Percentiles rank a stretch among this genome's conserved stretches.
phyloP scores from a whole-genome alignment of 2,113 vertebrate species.

The Labeo rohita region DNA sequence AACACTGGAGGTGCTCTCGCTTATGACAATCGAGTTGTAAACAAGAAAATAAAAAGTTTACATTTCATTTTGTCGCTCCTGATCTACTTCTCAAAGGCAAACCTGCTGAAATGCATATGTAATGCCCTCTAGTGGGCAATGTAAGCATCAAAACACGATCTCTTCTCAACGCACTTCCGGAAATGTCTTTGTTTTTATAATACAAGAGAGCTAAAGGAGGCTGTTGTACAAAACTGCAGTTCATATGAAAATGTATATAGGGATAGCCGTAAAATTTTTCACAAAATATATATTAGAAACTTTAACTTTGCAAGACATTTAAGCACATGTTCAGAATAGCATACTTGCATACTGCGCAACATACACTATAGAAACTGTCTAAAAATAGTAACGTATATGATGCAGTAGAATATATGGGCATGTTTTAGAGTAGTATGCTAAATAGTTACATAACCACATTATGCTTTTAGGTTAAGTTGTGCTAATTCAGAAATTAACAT shows the following conservation, averaged over 20 bases:
- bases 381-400: slow-evolving; percentile 24
- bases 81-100: slow-evolving; percentile 11
- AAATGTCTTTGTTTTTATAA: not conserved
- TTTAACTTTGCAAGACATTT: slow-evolving; percentile 21
- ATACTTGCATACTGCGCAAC: not conserved
- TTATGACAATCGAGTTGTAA: slow-evolving; percentile 21
- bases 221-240: slow-evolving; percentile 16
- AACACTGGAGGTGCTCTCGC: not conserved
- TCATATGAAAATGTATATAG: slow-evolving; percentile 11
- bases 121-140: slow-evolving; percentile 49
- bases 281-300: slow-evolving; percentile 38
- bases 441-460: not conserved
- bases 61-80: not conserved
- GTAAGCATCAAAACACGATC: not conserved
- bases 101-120: slow-evolving; percentile 37
- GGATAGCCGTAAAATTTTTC: not conserved
- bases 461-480: not conserved
- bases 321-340: slow-evolving; percentile 11
- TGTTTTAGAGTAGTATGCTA: not conserved
- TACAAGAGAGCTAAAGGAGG: not conserved
- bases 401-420: slow-evolving; percentile 7
- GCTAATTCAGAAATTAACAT: not conserved
- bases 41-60: slow-evolving; percentile 6
- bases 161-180: not conserved
- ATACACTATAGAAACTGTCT: not conserved